Conservation (phyloP, 2,113 vertebrate species). For the Paraplagusia blochii region DNA sequence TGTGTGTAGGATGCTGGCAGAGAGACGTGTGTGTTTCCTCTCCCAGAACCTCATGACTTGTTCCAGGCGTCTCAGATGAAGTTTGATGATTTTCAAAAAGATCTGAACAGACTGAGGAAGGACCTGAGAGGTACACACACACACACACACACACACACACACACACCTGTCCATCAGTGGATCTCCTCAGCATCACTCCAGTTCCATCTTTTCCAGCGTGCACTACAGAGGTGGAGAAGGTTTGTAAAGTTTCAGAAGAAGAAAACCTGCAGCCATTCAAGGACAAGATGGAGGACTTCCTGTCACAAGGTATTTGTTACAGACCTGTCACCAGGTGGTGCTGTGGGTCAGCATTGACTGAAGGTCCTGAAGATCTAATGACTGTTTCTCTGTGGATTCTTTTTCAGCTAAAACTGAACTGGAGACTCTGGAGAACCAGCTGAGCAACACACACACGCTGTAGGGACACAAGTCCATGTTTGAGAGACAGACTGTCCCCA, state of each 20-base stretch:
- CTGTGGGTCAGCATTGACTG: background rate
- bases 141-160: slow-evolving; percentile 1
- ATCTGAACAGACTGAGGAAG: slow-evolving; percentile 87
- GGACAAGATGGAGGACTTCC: slow-evolving; percentile 90
- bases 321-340: background rate
- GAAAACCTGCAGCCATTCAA: slow-evolving; percentile 97
- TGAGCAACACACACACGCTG: slow-evolving; percentile 87
- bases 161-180: too few relatives aligned
- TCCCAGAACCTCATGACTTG: slow-evolving; percentile 96
- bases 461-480: slow-evolving; percentile 64
- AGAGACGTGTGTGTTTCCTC: slow-evolving; percentile 88
- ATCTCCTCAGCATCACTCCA: too few relatives aligned
- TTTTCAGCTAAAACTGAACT: slow-evolving; percentile 87
- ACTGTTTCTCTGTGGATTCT: slow-evolving; percentile 12
- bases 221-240: slow-evolving; percentile 88
- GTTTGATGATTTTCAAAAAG: slow-evolving; percentile 97
- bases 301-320: slow-evolving; percentile 86
- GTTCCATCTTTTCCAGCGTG: slow-evolving; percentile 75
- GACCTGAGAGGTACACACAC: slow-evolving; percentile 84
- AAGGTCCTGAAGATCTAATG: background rate
- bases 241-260: slow-evolving; percentile 85
- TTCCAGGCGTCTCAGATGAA: slow-evolving; percentile 96
- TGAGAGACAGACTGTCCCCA: background rate
- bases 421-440: slow-evolving; percentile 83
- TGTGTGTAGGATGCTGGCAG: slow-evolving; percentile 85